Evolutionary conservation across 2,797 vertebrate genomes (phyloP), one percentile per base, ranked within the genome.

Genomic region (Rhynchotus rufescens): DNA sequence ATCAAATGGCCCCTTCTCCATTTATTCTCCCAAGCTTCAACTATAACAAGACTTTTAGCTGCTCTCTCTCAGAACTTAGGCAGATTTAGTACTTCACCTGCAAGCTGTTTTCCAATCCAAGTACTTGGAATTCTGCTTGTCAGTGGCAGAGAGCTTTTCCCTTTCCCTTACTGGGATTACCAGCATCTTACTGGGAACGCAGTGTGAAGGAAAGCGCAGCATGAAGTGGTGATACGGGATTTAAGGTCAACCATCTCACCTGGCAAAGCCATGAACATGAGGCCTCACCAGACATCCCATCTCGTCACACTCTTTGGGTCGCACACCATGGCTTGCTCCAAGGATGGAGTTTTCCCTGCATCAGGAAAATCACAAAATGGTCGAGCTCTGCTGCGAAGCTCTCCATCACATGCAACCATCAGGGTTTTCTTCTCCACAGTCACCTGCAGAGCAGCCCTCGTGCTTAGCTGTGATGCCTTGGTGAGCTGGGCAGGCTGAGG

Each of bases 361-460:
- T 94, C 93, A 89, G 96, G 95, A 95, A 94, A 95, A 96, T 96
- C 96, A 96, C 94, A 96, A 96, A 96, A 40, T 60, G 73, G 76
- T 67, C 44, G 5, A 75, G 81, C 93, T 89, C 67, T 84, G 57
- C 6, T n/a, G 69, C 84, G 54, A 89, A 85, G 40, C 44, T 80
- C 83, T 72, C 60, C 88, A 71, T 62, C 69, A 9, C 66, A 25
- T 28, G 34, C 57, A 64, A 4, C 59, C 86, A 57, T 73, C n/a
- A 7, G 5, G 12, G 21, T 44, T 78, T 68, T 49, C 23, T 88
- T 20, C 82, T 76, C 16, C 49, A 9, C 16, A 34, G 34, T 3
- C 38, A 73, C 16, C 81, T 72, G 76, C 76, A 81, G 80, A 67
- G 34, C 64, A 1, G 6, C 84, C 49, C 6, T 19, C 56, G 62